phyloP scores from a whole-genome alignment of 2,797 vertebrate species.

The Phrynocephalus vlangalii region DNA sequence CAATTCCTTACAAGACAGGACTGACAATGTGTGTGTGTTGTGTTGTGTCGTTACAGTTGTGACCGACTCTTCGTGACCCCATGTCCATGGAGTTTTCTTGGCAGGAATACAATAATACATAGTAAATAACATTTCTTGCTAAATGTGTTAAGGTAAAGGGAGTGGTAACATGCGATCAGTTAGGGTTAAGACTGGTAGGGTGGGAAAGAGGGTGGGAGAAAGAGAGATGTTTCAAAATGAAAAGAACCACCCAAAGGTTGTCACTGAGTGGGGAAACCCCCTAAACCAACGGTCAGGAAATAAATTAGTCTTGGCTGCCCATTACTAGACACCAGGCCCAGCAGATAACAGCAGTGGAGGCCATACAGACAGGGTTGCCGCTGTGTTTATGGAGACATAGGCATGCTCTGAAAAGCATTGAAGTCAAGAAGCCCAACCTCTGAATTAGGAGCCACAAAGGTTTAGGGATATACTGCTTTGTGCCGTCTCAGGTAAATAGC shows the following conservation, averaged over 20 bases:
- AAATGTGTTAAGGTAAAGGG: not conserved
- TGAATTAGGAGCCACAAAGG: not conserved
- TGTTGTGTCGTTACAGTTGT: too few species aligned
- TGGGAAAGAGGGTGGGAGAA: too few species aligned
- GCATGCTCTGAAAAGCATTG: not conserved
- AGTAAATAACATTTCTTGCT: not conserved
- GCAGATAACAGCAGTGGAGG: not conserved
- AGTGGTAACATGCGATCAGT: not conserved
- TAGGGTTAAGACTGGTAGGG: not conserved
- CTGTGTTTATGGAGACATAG: not conserved
- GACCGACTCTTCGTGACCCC: too few species aligned
- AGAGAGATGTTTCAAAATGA: slow-evolving; percentile 21
- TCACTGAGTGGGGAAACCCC: slow-evolving; percentile 17
- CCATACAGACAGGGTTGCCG: not conserved
- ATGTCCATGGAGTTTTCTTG: too few species aligned
- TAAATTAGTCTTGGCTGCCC: not conserved
- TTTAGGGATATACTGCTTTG: not conserved
- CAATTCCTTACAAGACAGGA: too few species aligned
- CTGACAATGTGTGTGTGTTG: too few species aligned
- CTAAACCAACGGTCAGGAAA: slow-evolving; percentile 17
- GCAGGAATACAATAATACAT: too few species aligned
- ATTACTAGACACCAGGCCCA: not conserved
- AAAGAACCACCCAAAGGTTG: slow-evolving; percentile 10
- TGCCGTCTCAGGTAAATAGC: not conserved
- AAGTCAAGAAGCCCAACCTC: not conserved